phyloP scores from a whole-genome alignment of 1,140 invertebrate genomes.

The Mactra quadrangularis region DNA sequence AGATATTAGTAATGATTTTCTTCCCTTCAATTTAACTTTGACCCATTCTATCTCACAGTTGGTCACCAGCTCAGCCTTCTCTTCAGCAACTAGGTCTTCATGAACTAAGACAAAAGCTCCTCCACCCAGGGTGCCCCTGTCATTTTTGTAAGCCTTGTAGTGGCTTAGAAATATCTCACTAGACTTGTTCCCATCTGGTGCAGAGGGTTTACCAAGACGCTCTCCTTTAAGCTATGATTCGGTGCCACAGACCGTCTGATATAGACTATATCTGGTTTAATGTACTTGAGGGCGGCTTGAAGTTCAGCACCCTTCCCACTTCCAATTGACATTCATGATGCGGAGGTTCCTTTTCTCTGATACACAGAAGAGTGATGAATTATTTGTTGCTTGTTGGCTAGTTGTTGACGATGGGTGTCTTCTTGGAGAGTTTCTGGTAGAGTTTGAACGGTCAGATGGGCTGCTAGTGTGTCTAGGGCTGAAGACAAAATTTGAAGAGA shows the following conservation, averaged over 20 bases:
- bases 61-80: constrained; percentile 38
- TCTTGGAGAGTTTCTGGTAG: constrained; percentile 19
- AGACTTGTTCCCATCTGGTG: constrained; percentile 48
- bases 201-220: constrained; percentile 30
- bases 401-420: background rate
- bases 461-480: constrained; percentile 43
- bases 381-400: background rate
- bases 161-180: constrained; percentile 59
- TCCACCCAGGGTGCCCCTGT: constrained; percentile 58
- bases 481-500: constrained; percentile 11
- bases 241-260: constrained; percentile 62
- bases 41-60: constrained; percentile 58
- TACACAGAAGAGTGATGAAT: background rate
- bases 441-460: constrained; percentile 9
- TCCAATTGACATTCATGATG: constrained; percentile 45
- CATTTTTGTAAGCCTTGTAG: constrained; percentile 59
- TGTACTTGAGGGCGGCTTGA: constrained; percentile 41
- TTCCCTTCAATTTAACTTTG: constrained; percentile 53
- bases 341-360: constrained; percentile 37
- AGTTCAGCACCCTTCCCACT: constrained; percentile 59
- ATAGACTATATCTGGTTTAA: constrained; percentile 61
- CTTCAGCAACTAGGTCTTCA: constrained; percentile 29
- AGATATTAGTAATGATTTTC: constrained; percentile 32
- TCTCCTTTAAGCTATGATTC: constrained; percentile 66
- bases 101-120: constrained; percentile 58